Base-by-base conservation (phyloP, 2,113 vertebrate species). In the Ophthalmolycus amberensis region DNA sequence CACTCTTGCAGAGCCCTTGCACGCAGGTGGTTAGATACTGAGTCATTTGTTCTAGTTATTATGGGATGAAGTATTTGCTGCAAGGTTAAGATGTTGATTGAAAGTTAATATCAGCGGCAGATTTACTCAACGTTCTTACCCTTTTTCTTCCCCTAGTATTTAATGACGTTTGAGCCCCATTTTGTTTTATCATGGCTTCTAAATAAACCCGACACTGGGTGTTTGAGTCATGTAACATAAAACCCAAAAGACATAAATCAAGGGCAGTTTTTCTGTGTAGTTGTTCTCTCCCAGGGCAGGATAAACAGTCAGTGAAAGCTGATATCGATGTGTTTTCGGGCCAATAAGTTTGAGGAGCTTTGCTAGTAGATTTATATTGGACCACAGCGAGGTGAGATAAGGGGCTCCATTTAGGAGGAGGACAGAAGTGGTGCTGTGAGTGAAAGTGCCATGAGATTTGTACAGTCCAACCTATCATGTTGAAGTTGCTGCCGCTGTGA, bases 211-310 rank as follows among this genome's bases (percentile, higher is more conserved):
- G 0, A 77, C 68, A 54, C 63, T 58, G 58, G 52, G 29, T 79
- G 58, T 82, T 73, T 79, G 56, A 83, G 54, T 82, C 15, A 4
- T 62, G 15, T 65, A 65, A 83, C 34, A 83, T 77, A 65, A 89
- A 85, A 70, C 62, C 59, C 44, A 18, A 66, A 74, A 70, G 32
- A 62, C 71, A 87, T 91, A 77, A 71, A 90, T 91, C 85, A 88
- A 46, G 6, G 16, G 52, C 54, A 71, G 64, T 82, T 87, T 87
- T 84, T 62, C 76, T 75, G 15, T 82, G 50, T 14, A 27, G 83
- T 84, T 77, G 76, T 60, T 88, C 66, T 76, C 18, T 5, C 27
- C 50, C 46, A 72, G 44, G 69, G 64, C 67, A 71, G 52, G 50
- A 88, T 82, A 84, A 88, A 85, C 42, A 80, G 38, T 38, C 34